Evolutionary conservation across 2,797 vertebrate genomes (phyloP).

Genomic region (Hybognathus amarus): DNA sequence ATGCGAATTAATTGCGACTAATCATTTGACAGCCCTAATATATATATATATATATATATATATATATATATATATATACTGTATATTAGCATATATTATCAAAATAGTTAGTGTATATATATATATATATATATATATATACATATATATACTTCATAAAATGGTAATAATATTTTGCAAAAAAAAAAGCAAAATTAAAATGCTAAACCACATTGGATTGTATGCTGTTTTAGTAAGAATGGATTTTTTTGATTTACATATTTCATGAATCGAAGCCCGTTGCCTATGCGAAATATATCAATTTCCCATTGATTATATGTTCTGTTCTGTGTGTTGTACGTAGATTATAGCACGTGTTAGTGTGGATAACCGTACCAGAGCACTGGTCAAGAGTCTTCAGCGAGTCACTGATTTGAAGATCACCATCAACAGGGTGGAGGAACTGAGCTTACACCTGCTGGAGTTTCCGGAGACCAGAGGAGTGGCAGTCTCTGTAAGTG

Average conservation of each 20-base stretch:
- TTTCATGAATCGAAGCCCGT: background rate
- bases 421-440: conserved; percentile 89
- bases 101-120: too few species aligned
- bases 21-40: too few species aligned
- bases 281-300: background rate
- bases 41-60: too few species aligned
- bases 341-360: conserved; percentile 96
- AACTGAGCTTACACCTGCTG: conserved; percentile 90
- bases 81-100: too few species aligned
- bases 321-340: background rate
- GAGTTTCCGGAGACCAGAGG: conserved; percentile 95
- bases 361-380: conserved; percentile 93
- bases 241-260: background rate
- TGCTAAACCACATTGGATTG: too few species aligned
- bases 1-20: too few species aligned
- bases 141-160: too few species aligned
- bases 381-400: conserved; percentile 88
- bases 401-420: conserved; percentile 84
- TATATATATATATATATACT: too few species aligned
- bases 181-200: too few species aligned
- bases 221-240: background rate
- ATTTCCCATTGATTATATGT: background rate
- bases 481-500: conserved; percentile 88
- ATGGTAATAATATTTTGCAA: too few species aligned
- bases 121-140: too few species aligned